A percentile compares a stretch with the other conserved stretches of the same genome.
Conservation (phyloP, 1,140 invertebrate genomes). For the Hesperophylax magnus region DNA sequence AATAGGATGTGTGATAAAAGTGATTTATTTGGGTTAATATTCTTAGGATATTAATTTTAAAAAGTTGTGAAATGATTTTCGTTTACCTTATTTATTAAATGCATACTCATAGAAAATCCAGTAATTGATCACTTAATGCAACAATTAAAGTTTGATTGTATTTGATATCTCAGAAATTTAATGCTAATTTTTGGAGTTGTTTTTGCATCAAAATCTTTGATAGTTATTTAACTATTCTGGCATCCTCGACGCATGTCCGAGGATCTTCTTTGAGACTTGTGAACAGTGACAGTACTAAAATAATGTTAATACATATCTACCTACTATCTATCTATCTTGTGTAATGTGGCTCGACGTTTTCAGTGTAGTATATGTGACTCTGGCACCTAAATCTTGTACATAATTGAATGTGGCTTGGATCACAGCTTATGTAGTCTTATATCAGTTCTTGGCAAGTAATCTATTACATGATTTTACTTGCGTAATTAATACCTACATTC, state of each 20-base stretch:
- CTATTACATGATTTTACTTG: slow-evolving; percentile 56
- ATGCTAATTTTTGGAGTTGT: slow-evolving; percentile 38
- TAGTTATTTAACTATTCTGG: slow-evolving; percentile 32
- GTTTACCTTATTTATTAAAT: slow-evolving; percentile 11
- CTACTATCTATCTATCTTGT: slow-evolving; percentile 43
- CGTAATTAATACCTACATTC: slow-evolving; percentile 56
- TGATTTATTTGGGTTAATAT: slow-evolving; percentile 21
- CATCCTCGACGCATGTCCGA: slow-evolving; percentile 53
- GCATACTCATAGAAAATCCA: slow-evolving; percentile 39
- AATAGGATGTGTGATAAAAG: slow-evolving; percentile 36
- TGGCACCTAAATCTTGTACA: slow-evolving; percentile 58
- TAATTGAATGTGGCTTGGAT: slow-evolving; percentile 59
- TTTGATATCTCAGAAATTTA: slow-evolving; percentile 39
- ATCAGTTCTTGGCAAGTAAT: slow-evolving; percentile 57
- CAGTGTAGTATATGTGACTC: slow-evolving; percentile 57
- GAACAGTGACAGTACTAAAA: slow-evolving; percentile 53
- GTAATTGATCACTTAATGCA: slow-evolving; percentile 37
- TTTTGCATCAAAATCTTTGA: slow-evolving; percentile 35
- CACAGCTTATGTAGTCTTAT: slow-evolving; percentile 57
- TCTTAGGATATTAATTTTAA: slow-evolving; percentile 26
- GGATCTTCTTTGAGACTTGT: slow-evolving; percentile 35
- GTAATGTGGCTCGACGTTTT: slow-evolving; percentile 58
- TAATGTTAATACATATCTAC: slow-evolving; percentile 44
- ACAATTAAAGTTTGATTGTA: slow-evolving; percentile 35
- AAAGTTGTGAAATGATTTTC: slow-evolving; percentile 31